Evolutionary conservation across 2,888 invertebrate genomes (phyloP), one percentile per base, ranked within the genome.

Genomic region (Epirrhoe tristata): DNA sequence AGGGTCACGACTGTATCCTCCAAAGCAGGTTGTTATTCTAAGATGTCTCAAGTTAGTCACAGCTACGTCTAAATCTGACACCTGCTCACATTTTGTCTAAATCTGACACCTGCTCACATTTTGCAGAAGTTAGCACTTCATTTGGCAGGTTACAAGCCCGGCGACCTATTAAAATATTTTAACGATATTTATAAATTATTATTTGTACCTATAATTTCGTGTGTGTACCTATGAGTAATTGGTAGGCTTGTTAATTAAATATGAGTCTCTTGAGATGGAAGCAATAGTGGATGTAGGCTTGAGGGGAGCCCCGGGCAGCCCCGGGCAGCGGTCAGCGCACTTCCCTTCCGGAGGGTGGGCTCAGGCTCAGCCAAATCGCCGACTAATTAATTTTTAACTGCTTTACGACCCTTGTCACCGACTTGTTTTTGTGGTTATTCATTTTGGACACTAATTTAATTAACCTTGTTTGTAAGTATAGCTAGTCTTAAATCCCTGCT

Each of bases 331-430:
- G 63, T 46, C 58, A 56, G 34, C 50, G 24, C n/a, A 7, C 36
- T 10, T 14, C 39, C 8, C n/a, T 7, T n/a, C 14, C 14, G 14
- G 48, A 52, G 24, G 14, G 51, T 50, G 56, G 39, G 48, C 56
- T 56, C 39, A 52, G 39, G 48, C 56, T 56, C 39, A 52, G 51
- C 16, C 34, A 6, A 12, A 53, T 58, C 34, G 31, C 12, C 12
- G n/a, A 14, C 52, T 57, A 58, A 63, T 63, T 63, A 53, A 34
- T 63, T 43, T 53, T 53, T 53, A 59, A 34, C 54, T 14, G 54
- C 34, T 54, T 16, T 7, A 54, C 51, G 39, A 31, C 39, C 31
- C 39, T 51, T 51, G 58, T 51, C 48, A 16, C 16, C 14, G 48
- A 12, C 14, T 16, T 48, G 48, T 48, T 48, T 46, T 16, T 48